A percentile compares a stretch with the other conserved stretches of the same genome.
Evolutionary conservation across 2,113 vertebrate species (phyloP).

Genomic region (Serilophus lunatus): DNA sequence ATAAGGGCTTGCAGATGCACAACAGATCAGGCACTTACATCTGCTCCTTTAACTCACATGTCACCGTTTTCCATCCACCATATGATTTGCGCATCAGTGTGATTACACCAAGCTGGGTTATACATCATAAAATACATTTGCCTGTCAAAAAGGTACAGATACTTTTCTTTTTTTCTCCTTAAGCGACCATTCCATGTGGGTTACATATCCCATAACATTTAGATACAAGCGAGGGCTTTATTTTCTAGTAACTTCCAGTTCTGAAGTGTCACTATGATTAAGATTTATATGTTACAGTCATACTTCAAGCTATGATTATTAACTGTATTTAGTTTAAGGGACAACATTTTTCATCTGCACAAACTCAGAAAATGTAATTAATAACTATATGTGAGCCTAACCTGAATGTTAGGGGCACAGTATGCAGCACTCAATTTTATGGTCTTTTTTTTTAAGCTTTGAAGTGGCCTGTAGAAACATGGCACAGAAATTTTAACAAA

Average conservation of each 20-base stretch:
- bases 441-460: background rate
- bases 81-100: background rate
- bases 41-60: constrained; percentile 22
- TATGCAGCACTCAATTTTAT: background rate
- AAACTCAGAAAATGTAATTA: background rate
- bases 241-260: background rate
- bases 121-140: background rate
- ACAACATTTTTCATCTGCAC: background rate
- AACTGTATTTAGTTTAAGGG: background rate
- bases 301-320: background rate
- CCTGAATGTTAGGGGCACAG: background rate
- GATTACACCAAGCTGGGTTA: background rate
- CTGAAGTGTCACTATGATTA: background rate
- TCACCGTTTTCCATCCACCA: constrained; percentile 6
- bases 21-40: constrained; percentile 12
- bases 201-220: background rate
- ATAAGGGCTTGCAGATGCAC: background rate
- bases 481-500: background rate
- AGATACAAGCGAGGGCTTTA: background rate
- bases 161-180: background rate
- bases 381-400: background rate
- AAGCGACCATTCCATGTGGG: background rate
- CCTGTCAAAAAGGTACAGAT: background rate
- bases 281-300: background rate
- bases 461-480: background rate